These are phyloP conservation scores for Anseranas semipalmata DNA, from an alignment of 2,113 vertebrate genomes.

Conservation along the genomic window DNA sequence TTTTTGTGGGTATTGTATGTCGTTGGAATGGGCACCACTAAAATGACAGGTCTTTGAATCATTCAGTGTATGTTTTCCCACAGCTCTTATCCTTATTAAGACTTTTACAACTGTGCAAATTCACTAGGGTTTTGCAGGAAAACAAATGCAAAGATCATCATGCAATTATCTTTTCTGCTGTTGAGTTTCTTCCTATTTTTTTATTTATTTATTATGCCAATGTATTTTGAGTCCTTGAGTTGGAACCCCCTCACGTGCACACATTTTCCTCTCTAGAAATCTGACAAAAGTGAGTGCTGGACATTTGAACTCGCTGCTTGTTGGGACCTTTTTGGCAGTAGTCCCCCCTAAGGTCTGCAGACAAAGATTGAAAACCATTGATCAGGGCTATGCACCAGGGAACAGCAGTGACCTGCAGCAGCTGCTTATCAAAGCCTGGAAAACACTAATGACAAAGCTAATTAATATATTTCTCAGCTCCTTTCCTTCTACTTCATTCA, in stretches of 20 bases:
- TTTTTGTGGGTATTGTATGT: background rate
- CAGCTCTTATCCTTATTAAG: background rate
- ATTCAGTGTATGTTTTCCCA: background rate
- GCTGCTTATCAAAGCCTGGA: constrained; percentile 16
- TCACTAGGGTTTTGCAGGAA: constrained; percentile 4
- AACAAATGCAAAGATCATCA: constrained; percentile 30
- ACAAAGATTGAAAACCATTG: background rate
- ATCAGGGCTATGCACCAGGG: background rate
- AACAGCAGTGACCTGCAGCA: constrained; percentile 12
- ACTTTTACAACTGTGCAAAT: background rate
- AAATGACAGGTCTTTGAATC: background rate
- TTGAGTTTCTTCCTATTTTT: constrained; percentile 35
- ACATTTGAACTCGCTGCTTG: background rate
- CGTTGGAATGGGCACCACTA: background rate
- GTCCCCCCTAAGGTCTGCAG: background rate
- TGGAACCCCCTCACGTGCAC: background rate
- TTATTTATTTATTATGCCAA: background rate
- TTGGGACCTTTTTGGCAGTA: background rate
- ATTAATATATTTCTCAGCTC: background rate
- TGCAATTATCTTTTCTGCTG: background rate
- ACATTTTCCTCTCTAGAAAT: background rate
- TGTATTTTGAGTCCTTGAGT: background rate
- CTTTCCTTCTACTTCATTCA: background rate
- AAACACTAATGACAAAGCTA: constrained; percentile 1
- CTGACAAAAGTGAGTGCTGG: background rate